Conservation (phyloP, 2,888 invertebrate genomes). For the Hermodice carunculata region DNA sequence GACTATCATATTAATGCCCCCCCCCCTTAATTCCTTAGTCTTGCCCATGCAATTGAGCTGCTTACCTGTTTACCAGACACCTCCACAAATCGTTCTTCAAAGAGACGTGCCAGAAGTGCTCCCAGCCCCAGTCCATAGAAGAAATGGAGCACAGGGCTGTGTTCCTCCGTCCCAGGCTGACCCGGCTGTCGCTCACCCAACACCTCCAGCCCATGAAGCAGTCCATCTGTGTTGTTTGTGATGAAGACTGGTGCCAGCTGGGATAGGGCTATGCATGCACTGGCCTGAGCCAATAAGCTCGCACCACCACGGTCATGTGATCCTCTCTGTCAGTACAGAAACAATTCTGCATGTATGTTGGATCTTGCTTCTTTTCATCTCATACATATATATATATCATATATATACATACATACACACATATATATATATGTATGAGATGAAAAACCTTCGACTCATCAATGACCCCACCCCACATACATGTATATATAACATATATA, state of each 20-base stretch:
- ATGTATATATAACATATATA: no score
- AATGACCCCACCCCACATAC: no score
- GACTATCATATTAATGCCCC: no score
- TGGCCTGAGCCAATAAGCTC: slow-evolving; percentile 52
- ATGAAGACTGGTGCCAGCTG: slow-evolving; percentile 51
- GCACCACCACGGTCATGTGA: slow-evolving; percentile 36
- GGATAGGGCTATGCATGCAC: slow-evolving; percentile 50
- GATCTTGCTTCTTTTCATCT: no score
- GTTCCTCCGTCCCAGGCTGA: slow-evolving; percentile 41
- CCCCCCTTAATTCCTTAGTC: no score
- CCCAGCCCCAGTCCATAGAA: slow-evolving; percentile 56
- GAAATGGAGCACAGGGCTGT: slow-evolving; percentile 47
- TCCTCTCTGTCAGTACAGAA: background rate
- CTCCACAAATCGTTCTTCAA: slow-evolving; percentile 57
- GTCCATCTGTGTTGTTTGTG: slow-evolving; percentile 43
- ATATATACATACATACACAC: no score
- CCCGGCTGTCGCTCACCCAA: slow-evolving; percentile 48
- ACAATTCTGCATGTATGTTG: background rate
- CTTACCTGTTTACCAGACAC: slow-evolving; percentile 54
- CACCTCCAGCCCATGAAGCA: slow-evolving; percentile 44
- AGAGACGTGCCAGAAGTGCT: slow-evolving; percentile 48
- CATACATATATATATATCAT: no score
- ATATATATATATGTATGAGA: no score
- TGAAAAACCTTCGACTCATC: no score
- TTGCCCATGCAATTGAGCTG: no score